Conservation (phyloP, 1,140 invertebrate genomes). For the Triops cancriformis region DNA sequence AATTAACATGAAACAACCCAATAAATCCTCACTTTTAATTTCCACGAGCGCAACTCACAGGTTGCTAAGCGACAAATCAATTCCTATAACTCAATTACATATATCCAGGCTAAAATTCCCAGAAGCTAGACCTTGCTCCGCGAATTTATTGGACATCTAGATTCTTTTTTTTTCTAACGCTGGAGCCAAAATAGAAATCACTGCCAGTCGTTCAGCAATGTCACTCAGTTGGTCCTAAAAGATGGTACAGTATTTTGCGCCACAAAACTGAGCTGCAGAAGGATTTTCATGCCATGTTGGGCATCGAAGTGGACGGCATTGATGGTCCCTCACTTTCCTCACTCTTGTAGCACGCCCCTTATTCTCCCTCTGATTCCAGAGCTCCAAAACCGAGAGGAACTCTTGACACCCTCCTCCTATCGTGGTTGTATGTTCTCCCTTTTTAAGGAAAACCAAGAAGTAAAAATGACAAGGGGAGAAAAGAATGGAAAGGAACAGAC, state of each 20-base stretch:
- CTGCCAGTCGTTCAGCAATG: too few species aligned
- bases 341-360: neutral
- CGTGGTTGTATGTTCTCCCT: neutral
- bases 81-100: too few species aligned
- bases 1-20: too few species aligned
- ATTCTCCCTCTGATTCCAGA: neutral
- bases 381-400: neutral
- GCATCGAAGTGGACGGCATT: neutral
- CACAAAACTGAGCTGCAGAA: neutral
- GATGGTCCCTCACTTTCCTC: neutral
- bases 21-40: too few species aligned
- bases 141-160: too few species aligned
- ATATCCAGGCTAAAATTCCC: too few species aligned
- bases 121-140: too few species aligned
- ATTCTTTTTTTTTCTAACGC: too few species aligned
- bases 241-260: neutral
- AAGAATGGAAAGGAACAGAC: neutral
- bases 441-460: neutral
- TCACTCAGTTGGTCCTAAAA: neutral
- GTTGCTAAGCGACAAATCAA: too few species aligned
- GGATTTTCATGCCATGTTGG: constrained; percentile 2
- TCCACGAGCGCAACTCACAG: too few species aligned
- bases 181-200: too few species aligned
- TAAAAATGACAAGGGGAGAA: neutral
- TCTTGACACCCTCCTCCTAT: constrained; percentile 1